Conservation (phyloP, 2,888 invertebrate species). For the Drosophila mulleri region DNA sequence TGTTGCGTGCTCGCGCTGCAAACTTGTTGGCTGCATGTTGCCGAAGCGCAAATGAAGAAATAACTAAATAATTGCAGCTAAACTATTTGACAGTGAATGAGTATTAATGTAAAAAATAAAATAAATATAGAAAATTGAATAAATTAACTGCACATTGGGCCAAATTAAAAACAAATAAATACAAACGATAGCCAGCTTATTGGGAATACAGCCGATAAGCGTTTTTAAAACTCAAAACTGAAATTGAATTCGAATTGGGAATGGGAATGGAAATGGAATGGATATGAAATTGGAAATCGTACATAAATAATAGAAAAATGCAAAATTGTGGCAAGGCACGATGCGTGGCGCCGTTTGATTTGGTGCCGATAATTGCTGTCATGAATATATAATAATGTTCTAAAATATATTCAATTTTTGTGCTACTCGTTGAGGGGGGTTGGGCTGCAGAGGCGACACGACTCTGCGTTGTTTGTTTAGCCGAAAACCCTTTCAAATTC, state of each 20-base stretch:
- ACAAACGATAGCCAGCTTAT: constrained; percentile 41
- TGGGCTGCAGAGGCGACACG: constrained; percentile 15
- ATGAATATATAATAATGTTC: constrained; percentile 63
- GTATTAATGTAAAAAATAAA: constrained; percentile 21
- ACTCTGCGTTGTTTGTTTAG: constrained; percentile 48
- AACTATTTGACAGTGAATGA: constrained; percentile 50
- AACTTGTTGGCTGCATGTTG: constrained; percentile 69
- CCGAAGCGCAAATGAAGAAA: constrained; percentile 51
- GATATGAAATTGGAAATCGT: constrained; percentile 25
- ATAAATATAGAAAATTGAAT: constrained; percentile 20
- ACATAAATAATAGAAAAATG: constrained; percentile 45
- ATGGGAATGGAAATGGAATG: constrained; percentile 14
- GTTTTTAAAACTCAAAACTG: constrained; percentile 18
- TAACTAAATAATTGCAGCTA: constrained; percentile 56
- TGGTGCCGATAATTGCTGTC: constrained; percentile 77
- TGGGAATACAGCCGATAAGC: constrained; percentile 46
- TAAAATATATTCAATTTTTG: constrained; percentile 31
- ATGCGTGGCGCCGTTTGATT: constrained; percentile 61
- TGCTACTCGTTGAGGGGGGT: constrained; percentile 11
- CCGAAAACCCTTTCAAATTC: constrained; percentile 67
- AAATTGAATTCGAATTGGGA: constrained; percentile 31
- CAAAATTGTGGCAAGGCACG: constrained; percentile 20
- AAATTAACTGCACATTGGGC: constrained; percentile 43
- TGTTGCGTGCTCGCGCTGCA: constrained; percentile 35
- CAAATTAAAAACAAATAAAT: constrained; percentile 58